Base-by-base conservation (phyloP, 2,797 vertebrate genomes). In the Arnoldichthys spilopterus region DNA sequence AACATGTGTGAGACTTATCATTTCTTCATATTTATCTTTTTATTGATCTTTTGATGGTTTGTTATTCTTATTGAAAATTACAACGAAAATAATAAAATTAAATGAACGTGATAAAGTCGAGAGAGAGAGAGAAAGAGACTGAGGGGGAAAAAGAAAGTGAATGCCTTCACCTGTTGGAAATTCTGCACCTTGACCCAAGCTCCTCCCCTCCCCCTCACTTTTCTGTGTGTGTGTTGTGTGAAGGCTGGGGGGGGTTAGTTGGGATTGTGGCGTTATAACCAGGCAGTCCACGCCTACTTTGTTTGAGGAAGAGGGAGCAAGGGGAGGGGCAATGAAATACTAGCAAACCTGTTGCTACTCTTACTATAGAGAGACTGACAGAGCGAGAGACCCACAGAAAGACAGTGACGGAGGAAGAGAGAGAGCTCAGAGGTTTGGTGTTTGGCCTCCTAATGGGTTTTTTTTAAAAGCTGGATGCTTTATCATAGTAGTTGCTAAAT, bases 101-200 rank as follows among this genome's bases (percentile, higher is more conserved):
- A 12, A 45, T 45, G 43, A 2, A 45, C 13, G 43, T 45, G 11
- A 45, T 45, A 45, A 45, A 43, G 47, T 18, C n/a, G 26, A 74
- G 73, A 68, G 56, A 30, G 9, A 26, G 32, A 40, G 54, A 56
- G 24, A 67, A 24, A 76, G 72, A 71, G 70, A 83, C 45, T 34
- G 63, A 69, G 28, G 15, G 56, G 28, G 24, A 62, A 22, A 51
- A 8, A 51, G 49, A 51, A 51, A 47, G 11, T 74, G 74, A 84
- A 34, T 40, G 30, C 62, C 18, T 34, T 75, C 75, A 85, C 84
- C 72, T 85, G 79, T 49, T 79, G 81, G 79, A 81, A 82, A 85
- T 82, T 62, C 77, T 85, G 75, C 82, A 83, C 82, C 76, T 66
- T 68, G 59, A 32, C 68, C 58, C 64, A 72, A 76, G 71, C 74